Base-by-base conservation (phyloP, 37 sponge, comb jelly and placozoan genomes). In the Halisarca cf. caerulea region DNA sequence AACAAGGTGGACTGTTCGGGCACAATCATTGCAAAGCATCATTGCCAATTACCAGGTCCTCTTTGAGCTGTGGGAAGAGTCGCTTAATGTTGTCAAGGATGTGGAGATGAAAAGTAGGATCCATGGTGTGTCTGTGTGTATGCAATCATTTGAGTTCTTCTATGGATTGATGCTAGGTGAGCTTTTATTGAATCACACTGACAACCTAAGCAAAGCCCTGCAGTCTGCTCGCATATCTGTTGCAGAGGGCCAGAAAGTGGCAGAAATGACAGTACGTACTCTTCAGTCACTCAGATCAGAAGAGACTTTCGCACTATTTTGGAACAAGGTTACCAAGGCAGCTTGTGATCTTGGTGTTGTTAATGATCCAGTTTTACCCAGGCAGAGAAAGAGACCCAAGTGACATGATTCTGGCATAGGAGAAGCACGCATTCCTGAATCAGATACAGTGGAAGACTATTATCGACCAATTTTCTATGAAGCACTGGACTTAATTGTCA, bases 401-500 rank as follows among this genome's bases (percentile, higher is more conserved):
- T 25, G 73, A 17, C 1, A 28, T 53, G 85, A 72, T 27, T 35
- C 28, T 58, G 78, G 85, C 23, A 38, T 23, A 25, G 36, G 36
- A 6, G 82, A 25, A 30, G 14, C 28, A 11, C 7, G 43, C 17
- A 21, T 24, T 84, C n/a, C 23, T 57, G 15, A 51, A 18, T 42
- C n/a, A n/a, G n/a, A n/a, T n/a, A n/a, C 69, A 35, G 35, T 51
- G 24, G 43, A 74, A 34, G 72, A 74, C 2, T 42, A 25, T 15
- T 82, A 80, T 24, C 30, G 80, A 15, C 53, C 44, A 55, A 51
- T n/a, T 33, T 54, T 27, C 8, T 79, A 79, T 85, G 90, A 89
- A 39, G 90, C 90, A 74, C 57, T 89, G 44, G 90, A 89, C 81
- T 57, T 85, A 30, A 57, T 81, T 36, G 81, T 80, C n/a, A 37